Evolutionary conservation across 2,797 vertebrate species (phyloP).

Genomic region (Sebastes matsubarae): DNA sequence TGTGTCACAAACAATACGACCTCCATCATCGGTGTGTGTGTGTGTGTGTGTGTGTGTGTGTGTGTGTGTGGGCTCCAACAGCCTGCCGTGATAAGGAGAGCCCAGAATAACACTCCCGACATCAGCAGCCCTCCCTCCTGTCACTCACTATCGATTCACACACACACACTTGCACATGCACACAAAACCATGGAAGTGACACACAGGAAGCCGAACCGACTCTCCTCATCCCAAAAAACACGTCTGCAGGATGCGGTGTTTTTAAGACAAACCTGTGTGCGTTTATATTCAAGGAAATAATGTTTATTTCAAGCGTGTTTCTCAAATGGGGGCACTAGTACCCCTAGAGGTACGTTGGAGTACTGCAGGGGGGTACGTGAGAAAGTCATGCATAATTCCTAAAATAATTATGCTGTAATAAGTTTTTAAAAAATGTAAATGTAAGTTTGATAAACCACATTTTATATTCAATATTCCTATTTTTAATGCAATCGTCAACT

Average conservation of each 20-base stretch:
- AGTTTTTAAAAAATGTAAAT: not conserved
- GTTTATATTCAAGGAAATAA: not conserved
- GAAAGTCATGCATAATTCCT: not conserved
- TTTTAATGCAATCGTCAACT: no score
- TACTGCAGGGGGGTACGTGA: not conserved
- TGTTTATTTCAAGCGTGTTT: not conserved
- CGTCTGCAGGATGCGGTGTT: not conserved
- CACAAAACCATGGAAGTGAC: not conserved
- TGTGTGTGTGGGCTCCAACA: conserved; percentile 57
- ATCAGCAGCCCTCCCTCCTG: conserved; percentile 73
- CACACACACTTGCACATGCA: conserved; percentile 13
- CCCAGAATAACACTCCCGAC: conserved; percentile 77
- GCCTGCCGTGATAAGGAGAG: conserved; percentile 75
- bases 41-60: not conserved
- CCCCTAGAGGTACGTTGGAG: not conserved
- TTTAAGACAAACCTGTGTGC: not conserved
- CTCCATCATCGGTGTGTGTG: conserved; percentile 40
- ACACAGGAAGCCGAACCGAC: no score
- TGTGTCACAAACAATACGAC: conserved; percentile 58
- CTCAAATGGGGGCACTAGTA: not conserved
- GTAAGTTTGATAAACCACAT: no score
- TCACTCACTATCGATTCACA: conserved; percentile 69
- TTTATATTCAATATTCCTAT: no score
- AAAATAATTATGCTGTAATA: not conserved
- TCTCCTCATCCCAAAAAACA: no score